Base-by-base conservation (phyloP, 2,888 invertebrate species). In the Cryptus viduatorius region DNA sequence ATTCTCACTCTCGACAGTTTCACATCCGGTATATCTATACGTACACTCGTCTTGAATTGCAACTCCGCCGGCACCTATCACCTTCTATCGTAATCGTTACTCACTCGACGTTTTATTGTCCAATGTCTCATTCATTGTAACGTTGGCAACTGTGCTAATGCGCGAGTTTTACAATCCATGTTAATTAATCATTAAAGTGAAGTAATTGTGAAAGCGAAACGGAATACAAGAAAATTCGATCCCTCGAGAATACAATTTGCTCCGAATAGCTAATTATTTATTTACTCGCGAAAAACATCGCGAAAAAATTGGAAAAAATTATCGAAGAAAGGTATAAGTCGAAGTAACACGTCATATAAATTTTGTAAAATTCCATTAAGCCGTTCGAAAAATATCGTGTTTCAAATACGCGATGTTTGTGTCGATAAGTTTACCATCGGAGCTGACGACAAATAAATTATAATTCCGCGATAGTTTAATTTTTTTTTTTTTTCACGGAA, bases 51-150 rank as follows among this genome's bases (percentile, higher is more conserved):
- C 24, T 24, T 56, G 24, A 56, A 56, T 56, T 24, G 56, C 56
- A 56, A 24, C 24, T 24, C 19, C 24, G 4, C 56, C 56, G 12
- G 19, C 56, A 12, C 24, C 56, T 24, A 56, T 56, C 19, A 56
- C 12, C 24, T 56, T 56, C 75, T 50, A 48, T 64, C 50, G 75
- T 64, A 75, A 75, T 37, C 75, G 50, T 61, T 48, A 37, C 48
- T 75, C 37, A 24, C 14, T 16, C 64, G 14, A 12, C 37, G 16
- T 7, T 50, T 64, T 64, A 50, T 64, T 64, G 64, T 29, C 19
- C 75, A 75, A 64, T 64, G 61, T 31, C 31, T 31, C 12, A 16
- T 50, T 64, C 64, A n/a, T 10, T 64, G 19, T 37, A 14, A 42
- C 19, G 24, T 16, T 12, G 31, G 19, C 24, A 24, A 24, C 12